Conservation (phyloP, 2,797 vertebrate species). For the Chelonia mydas region DNA sequence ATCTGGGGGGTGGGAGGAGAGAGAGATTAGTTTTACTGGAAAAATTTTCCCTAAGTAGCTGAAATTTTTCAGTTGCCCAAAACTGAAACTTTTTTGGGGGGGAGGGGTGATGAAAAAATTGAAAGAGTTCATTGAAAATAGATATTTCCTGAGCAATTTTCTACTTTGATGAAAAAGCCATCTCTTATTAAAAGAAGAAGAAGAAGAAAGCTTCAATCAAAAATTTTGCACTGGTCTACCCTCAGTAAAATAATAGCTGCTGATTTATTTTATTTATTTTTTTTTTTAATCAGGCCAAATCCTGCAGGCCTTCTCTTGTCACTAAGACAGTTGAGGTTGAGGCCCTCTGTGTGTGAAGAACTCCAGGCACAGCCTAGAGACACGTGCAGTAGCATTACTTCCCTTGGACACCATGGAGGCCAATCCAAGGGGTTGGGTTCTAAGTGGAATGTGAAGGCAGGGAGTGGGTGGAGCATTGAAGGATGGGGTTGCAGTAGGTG, state of each 20-base stretch:
- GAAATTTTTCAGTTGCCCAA: neutral
- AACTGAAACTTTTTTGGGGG: neutral
- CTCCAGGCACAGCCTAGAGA: neutral
- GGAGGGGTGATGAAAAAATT: neutral
- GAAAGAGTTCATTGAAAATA: neutral
- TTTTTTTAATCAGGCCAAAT: neutral
- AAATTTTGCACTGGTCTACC: neutral
- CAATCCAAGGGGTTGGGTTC: neutral
- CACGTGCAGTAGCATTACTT: neutral
- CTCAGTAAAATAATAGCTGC: neutral
- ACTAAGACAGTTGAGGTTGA: neutral
- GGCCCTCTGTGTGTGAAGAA: neutral
- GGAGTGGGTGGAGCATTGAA: neutral
- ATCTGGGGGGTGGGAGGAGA: neutral
- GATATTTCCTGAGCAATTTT: neutral
- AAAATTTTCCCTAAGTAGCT: neutral
- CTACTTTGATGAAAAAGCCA: neutral
- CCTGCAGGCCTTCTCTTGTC: neutral
- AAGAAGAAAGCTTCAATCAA: neutral
- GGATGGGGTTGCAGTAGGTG: neutral
- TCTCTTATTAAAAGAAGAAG: neutral
- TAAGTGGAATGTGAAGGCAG: neutral
- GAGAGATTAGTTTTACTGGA: neutral
- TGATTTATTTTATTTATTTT: neutral
- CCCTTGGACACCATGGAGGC: neutral